A percentile compares a stretch with the other conserved stretches of the same genome.
These are phyloP conservation scores for Hirtodrosophila trivittata DNA, from an alignment of 2,888 invertebrate genomes.

Conservation along the genomic window DNA sequence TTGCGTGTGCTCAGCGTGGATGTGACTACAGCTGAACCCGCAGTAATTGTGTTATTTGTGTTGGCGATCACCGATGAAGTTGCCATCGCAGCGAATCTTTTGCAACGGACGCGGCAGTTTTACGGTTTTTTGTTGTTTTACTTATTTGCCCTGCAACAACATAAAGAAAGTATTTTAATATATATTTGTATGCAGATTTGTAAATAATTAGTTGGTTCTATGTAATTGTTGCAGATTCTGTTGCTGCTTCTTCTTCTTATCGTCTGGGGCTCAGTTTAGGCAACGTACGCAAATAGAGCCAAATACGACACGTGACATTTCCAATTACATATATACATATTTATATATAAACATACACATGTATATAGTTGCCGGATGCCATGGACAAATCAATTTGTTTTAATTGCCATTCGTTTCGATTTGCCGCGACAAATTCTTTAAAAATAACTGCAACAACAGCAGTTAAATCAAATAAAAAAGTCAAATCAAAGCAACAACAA, in stretches of 20 bases:
- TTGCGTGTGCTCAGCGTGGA: constrained; percentile 78
- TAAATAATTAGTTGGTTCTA: neutral
- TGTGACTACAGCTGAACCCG: constrained; percentile 60
- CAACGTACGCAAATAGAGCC: neutral
- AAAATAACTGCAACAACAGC: constrained; percentile 20
- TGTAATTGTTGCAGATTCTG: constrained; percentile 1
- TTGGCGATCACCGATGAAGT: constrained; percentile 82
- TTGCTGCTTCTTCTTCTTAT: constrained; percentile 8
- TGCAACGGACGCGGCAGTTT: constrained; percentile 61
- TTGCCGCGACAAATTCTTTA: constrained; percentile 43
- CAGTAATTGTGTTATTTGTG: constrained; percentile 79
- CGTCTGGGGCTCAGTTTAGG: neutral
- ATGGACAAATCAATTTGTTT: constrained; percentile 60
- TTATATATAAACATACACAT: no score
- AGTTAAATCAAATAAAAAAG: constrained; percentile 33
- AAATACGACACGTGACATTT: constrained; percentile 51
- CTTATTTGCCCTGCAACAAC: constrained; percentile 8
- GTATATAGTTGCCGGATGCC: constrained; percentile 42
- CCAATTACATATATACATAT: constrained; percentile 14
- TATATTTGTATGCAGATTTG: no score
- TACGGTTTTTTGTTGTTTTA: constrained; percentile 33
- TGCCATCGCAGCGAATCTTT: constrained; percentile 80
- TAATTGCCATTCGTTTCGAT: constrained; percentile 53
- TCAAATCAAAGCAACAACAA: constrained; percentile 12
- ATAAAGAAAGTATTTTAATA: neutral